Conservation (phyloP, 2,888 invertebrate species). For the Digitonthophagus gazella region DNA sequence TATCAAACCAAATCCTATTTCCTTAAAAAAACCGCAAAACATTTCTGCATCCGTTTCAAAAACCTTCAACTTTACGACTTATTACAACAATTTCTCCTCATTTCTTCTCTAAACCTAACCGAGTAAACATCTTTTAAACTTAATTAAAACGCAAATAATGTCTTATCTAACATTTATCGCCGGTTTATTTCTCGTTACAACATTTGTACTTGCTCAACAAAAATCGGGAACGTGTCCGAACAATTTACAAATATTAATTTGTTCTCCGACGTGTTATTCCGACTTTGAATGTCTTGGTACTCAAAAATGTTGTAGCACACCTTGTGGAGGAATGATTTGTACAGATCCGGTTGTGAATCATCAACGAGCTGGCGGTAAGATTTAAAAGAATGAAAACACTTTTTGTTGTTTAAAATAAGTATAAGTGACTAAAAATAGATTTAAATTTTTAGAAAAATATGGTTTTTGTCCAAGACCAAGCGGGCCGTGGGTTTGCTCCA, state of each 20-base stretch:
- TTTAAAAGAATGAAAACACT: too few species aligned
- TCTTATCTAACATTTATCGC: too few species aligned
- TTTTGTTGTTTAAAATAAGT: too few species aligned
- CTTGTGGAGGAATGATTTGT: constrained; percentile 48
- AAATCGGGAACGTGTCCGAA: constrained; percentile 50
- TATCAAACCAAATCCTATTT: too few species aligned
- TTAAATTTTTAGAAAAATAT: constrained; percentile 40
- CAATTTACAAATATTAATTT: constrained; percentile 42
- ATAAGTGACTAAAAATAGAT: neutral
- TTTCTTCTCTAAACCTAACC: too few species aligned
- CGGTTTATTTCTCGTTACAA: neutral
- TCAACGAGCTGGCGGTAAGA: neutral
- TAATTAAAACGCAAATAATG: too few species aligned
- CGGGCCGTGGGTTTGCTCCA: constrained; percentile 51
- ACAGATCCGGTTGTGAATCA: constrained; percentile 43
- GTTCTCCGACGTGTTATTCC: constrained; percentile 40
- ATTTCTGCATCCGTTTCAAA: too few species aligned
- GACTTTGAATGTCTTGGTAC: constrained; percentile 45
- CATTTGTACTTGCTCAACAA: constrained; percentile 1
- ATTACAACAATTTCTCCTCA: too few species aligned
- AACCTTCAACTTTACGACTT: too few species aligned
- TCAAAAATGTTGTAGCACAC: constrained; percentile 48
- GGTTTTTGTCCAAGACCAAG: constrained; percentile 46
- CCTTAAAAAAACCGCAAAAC: too few species aligned
- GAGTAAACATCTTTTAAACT: too few species aligned